Conservation (phyloP, 2,888 invertebrate species). For the Lamproptera curius region DNA sequence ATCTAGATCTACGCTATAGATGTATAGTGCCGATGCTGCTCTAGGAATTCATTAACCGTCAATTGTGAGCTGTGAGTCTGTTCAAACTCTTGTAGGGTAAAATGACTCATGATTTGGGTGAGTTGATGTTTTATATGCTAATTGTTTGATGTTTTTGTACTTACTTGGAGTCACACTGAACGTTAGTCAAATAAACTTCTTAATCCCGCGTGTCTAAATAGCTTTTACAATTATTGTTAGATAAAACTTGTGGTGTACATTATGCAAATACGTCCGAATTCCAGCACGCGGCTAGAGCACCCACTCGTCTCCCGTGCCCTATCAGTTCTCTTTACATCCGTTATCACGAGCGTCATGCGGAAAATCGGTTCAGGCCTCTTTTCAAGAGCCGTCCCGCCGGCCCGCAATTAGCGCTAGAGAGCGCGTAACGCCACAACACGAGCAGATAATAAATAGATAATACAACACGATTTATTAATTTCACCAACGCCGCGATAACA, state of each 20-base stretch:
- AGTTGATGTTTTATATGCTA: neutral
- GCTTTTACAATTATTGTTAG: no score
- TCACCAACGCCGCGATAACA: slow-evolving; percentile 5
- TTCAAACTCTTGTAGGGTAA: no score
- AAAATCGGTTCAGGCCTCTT: neutral
- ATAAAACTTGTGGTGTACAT: slow-evolving; percentile 1
- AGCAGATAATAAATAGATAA: no score
- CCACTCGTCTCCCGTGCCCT: no score
- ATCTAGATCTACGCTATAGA: neutral
- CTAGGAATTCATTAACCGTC: neutral
- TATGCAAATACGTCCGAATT: no score
- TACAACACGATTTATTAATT: slow-evolving; percentile 10
- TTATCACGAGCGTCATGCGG: no score
- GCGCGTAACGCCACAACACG: neutral
- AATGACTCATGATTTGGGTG: neutral
- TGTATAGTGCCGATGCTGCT: neutral
- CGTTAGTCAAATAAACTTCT: neutral
- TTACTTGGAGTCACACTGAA: neutral
- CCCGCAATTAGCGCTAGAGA: neutral
- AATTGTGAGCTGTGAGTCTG: no score
- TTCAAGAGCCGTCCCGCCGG: neutral
- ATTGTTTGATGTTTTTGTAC: neutral
- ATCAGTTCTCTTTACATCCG: no score
- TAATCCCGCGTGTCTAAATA: no score
- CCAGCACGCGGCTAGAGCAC: no score